Conservation (phyloP, 2,113 vertebrate genomes). For the Pelvicachromis taeniatus region DNA sequence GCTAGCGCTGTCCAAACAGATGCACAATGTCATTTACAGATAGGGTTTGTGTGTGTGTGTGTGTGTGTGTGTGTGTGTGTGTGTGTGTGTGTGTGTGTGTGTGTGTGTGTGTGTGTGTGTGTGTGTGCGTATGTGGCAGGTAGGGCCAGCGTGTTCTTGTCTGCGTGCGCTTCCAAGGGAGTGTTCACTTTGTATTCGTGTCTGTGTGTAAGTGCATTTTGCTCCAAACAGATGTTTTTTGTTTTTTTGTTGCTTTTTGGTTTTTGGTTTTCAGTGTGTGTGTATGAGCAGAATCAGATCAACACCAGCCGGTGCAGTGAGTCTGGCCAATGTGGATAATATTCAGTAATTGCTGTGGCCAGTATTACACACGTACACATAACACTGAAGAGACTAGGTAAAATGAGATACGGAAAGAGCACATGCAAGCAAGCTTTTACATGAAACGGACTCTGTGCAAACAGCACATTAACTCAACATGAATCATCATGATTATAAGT, state of each 20-base stretch:
- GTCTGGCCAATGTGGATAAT: conserved; percentile 51
- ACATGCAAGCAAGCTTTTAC: conserved; percentile 1
- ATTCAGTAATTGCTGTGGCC: conserved; percentile 15
- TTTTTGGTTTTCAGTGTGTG: not conserved
- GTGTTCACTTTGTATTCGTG: conserved; percentile 1
- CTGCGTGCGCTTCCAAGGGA: not conserved
- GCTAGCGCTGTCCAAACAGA: conserved; percentile 59
- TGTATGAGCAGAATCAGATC: conserved; percentile 38
- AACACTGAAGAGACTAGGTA: not conserved
- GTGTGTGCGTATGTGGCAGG: not conserved
- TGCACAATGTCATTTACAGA: conserved; percentile 56
- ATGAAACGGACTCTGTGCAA: not conserved
- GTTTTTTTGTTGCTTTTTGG: not conserved
- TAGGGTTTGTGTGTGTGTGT: not conserved
- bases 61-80: not conserved
- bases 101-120: too few species aligned
- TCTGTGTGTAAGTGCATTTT: conserved; percentile 7
- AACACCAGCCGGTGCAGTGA: conserved; percentile 43
- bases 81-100: too few species aligned
- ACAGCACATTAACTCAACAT: not conserved
- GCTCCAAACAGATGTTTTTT: conserved; percentile 56
- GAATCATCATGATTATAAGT: conserved; percentile 16
- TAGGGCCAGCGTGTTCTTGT: not conserved
- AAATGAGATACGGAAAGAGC: not conserved
- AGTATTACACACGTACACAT: not conserved